These are phyloP conservation scores for Eupithecia insigniata DNA, from an alignment of 2,888 invertebrate genomes.

Conservation along the genomic window DNA sequence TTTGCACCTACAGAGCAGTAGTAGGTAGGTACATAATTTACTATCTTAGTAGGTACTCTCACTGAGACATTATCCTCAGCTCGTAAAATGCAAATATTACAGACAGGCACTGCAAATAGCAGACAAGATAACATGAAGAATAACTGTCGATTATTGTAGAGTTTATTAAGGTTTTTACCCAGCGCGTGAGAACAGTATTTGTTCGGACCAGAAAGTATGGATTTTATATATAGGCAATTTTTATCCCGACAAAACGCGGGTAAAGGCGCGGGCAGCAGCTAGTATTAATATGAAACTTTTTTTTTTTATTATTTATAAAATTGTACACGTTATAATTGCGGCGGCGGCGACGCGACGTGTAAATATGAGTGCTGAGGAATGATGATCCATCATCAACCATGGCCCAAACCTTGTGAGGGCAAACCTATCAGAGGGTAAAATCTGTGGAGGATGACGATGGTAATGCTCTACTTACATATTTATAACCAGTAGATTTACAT, in stretches of 20 bases:
- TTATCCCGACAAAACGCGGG: too few species aligned
- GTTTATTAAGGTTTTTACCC: not conserved
- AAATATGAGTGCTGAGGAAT: too few species aligned
- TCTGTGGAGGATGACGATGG: not conserved
- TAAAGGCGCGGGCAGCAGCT: too few species aligned
- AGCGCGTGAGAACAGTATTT: conserved; percentile 1
- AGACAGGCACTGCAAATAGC: conserved; percentile 27
- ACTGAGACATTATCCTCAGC: conserved; percentile 16
- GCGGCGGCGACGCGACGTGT: too few species aligned
- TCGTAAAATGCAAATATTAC: conserved; percentile 48
- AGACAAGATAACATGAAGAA: conserved; percentile 15
- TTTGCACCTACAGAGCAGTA: not conserved
- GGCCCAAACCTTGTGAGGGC: not conserved
- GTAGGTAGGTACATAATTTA: not conserved
- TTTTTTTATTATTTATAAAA: too few species aligned
- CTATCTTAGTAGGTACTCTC: not conserved
- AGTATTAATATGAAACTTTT: too few species aligned
- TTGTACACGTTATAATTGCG: too few species aligned
- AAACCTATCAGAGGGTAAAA: not conserved
- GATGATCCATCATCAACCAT: too few species aligned
- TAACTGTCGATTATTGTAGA: conserved; percentile 18
- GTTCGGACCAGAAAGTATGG: too few species aligned
- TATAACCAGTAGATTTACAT: not conserved
- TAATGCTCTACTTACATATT: conserved; percentile 5
- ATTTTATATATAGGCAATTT: too few species aligned